phyloP scores from a whole-genome alignment of 2,888 invertebrate species.

The Seladonia tumulorum region DNA sequence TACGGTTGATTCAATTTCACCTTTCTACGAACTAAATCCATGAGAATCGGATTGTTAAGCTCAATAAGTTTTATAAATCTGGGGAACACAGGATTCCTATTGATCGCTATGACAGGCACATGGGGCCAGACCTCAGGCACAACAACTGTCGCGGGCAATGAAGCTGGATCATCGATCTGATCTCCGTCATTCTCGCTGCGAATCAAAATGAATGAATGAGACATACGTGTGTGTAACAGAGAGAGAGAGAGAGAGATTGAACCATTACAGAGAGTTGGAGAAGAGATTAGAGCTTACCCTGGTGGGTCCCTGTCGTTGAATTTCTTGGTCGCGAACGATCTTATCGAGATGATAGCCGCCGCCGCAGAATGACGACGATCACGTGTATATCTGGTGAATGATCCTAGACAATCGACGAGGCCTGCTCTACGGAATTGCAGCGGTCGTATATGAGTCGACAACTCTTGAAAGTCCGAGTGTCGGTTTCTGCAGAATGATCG shows the following conservation, averaged over 20 bases:
- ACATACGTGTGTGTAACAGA: neutral
- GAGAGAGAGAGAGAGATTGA: neutral
- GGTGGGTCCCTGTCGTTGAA: conserved; percentile 72
- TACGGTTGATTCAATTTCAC: conserved; percentile 98
- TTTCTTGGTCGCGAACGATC: conserved; percentile 74
- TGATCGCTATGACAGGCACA: conserved; percentile 97
- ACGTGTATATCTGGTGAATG: conserved; percentile 49
- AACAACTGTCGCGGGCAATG: conserved; percentile 93
- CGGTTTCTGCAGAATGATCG: conserved; percentile 69
- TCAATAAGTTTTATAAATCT: conserved; percentile 99
- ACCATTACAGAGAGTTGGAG: neutral
- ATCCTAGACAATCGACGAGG: conserved; percentile 32
- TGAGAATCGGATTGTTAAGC: conserved; percentile 94
- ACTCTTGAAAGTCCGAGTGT: conserved; percentile 31
- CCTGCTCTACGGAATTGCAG: conserved; percentile 42
- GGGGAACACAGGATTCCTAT: conserved; percentile 98
- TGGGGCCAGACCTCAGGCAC: conserved; percentile 99
- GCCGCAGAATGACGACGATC: conserved; percentile 59
- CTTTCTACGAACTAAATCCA: conserved; percentile 95
- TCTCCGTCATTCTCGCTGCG: conserved; percentile 65
- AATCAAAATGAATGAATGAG: neutral
- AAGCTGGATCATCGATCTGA: conserved; percentile 81
- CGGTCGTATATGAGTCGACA: conserved; percentile 56
- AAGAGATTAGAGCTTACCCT: conserved; percentile 55
- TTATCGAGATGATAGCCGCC: conserved; percentile 61